These are phyloP conservation scores for Tylochromis polylepis DNA, from an alignment of 2,113 vertebrate genomes.

Conservation along the genomic window DNA sequence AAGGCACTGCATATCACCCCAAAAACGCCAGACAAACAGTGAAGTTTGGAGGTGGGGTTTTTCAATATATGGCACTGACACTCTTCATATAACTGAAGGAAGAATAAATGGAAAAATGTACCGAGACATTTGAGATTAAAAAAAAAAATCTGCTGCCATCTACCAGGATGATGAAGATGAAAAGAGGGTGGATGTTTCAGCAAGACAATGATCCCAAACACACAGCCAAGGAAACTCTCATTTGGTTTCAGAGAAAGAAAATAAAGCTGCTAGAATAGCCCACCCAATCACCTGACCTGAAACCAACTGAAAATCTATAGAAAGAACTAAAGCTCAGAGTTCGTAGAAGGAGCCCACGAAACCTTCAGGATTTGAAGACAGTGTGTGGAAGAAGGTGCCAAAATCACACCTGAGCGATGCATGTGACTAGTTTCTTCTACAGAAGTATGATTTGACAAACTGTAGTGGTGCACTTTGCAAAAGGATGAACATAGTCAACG, in stretches of 20 bases:
- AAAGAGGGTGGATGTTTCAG: background rate
- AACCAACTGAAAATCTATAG: background rate
- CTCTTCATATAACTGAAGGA: background rate
- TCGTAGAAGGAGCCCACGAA: background rate
- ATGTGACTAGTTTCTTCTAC: background rate
- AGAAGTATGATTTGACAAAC: background rate
- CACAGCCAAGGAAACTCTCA: background rate
- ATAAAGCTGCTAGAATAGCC: background rate
- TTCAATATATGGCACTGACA: background rate
- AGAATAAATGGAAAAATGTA: background rate
- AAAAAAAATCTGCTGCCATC: background rate
- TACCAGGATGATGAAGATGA: background rate
- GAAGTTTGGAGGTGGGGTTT: background rate
- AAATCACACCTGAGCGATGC: background rate
- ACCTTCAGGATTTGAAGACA: background rate
- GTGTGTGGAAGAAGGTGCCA: background rate
- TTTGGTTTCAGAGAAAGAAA: background rate
- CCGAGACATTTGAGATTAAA: background rate
- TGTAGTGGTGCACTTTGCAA: background rate
- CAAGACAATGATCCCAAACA: background rate
- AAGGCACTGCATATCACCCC: background rate
- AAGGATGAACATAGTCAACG: background rate
- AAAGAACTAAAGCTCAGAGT: background rate
- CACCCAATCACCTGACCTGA: background rate
- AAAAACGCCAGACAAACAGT: background rate